Conservation (phyloP, 2,113 vertebrate genomes). For the Muntiacus reevesi region DNA sequence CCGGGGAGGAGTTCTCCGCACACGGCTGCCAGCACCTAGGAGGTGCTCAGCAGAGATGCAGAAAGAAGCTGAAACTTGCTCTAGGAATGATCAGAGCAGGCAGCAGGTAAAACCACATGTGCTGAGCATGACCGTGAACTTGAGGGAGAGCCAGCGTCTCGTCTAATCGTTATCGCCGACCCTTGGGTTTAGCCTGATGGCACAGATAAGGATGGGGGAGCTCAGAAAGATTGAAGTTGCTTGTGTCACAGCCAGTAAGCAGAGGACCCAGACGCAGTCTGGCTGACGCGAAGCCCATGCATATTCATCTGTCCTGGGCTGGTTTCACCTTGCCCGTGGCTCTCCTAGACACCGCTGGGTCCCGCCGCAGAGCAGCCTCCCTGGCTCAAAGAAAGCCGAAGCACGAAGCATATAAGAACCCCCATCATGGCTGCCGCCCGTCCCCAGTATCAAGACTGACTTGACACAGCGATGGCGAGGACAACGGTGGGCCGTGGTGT, state of each 20-base stretch:
- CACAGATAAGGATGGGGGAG: background rate
- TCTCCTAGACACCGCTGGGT: background rate
- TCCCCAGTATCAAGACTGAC: background rate
- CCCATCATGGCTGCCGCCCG: accelerated
- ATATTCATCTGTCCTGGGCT: background rate
- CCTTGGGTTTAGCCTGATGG: background rate
- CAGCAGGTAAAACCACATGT: accelerated
- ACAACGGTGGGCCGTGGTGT: accelerated
- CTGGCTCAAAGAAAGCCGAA: background rate
- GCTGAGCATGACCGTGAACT: accelerated
- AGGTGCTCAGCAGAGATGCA: background rate
- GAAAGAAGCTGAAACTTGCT: accelerated
- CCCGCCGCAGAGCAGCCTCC: background rate
- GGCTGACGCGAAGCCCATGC: accelerated
- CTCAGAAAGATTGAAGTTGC: no score
- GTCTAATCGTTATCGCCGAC: accelerated
- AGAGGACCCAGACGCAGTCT: background rate
- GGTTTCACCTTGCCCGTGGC: background rate
- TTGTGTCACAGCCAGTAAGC: background rate
- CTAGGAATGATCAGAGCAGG: background rate
- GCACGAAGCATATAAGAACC: no score
- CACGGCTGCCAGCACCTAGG: accelerated
- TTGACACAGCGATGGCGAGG: background rate
- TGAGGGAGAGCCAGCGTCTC: no score
- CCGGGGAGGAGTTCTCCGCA: no score